These are phyloP conservation scores for Melierax canorus DNA, from an alignment of 2,113 vertebrate species.

Conservation along the genomic window DNA sequence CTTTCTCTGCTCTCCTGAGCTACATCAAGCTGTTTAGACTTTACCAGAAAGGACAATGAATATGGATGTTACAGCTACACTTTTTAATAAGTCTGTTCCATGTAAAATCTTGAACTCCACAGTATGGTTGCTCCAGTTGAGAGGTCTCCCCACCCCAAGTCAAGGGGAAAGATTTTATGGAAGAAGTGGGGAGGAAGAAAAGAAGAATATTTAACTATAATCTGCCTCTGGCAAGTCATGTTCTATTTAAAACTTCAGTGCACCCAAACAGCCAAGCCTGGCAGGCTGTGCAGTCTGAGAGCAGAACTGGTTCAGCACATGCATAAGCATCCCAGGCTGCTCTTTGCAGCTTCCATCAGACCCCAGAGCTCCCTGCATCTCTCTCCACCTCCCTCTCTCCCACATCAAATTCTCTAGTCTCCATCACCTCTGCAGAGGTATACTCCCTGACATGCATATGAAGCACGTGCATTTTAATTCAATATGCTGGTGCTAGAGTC, in stretches of 20 bases:
- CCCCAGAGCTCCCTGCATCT: background rate
- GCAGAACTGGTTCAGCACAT: background rate
- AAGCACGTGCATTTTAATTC: background rate
- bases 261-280: background rate
- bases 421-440: background rate
- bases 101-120: background rate
- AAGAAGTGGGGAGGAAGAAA: background rate
- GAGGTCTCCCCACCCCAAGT: background rate
- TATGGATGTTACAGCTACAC: background rate
- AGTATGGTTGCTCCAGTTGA: background rate
- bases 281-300: background rate
- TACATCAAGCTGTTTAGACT: background rate
- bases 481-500: background rate
- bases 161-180: background rate
- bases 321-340: background rate
- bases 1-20: background rate
- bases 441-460: background rate
- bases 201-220: background rate
- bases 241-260: background rate
- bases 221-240: constrained; percentile 14
- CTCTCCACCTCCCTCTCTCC: background rate
- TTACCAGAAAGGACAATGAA: background rate
- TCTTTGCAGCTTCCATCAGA: background rate
- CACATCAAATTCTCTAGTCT: background rate
- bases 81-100: background rate